phyloP scores from a whole-genome alignment of 1,140 invertebrate genomes.

The Hormaphis cornu region DNA sequence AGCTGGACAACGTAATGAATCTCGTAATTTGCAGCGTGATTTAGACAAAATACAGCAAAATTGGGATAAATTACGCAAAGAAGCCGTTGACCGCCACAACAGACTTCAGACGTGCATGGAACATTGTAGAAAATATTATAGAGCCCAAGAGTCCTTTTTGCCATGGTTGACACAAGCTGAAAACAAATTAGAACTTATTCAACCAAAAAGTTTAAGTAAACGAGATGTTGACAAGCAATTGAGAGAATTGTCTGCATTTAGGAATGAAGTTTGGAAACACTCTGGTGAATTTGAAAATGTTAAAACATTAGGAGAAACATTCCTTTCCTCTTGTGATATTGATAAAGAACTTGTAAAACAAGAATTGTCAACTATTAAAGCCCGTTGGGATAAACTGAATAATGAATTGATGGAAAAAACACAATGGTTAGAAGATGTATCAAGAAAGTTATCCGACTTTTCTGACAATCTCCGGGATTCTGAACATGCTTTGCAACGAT shows the following conservation, averaged over 20 bases:
- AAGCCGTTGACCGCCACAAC: slow-evolving; percentile 72
- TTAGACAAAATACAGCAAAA: slow-evolving; percentile 76
- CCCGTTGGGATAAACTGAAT: slow-evolving; percentile 82
- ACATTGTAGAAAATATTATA: slow-evolving; percentile 83
- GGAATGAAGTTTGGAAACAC: slow-evolving; percentile 85
- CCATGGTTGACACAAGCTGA: slow-evolving; percentile 82
- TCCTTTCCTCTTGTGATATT: slow-evolving; percentile 73
- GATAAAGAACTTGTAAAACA: slow-evolving; percentile 82
- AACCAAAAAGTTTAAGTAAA: slow-evolving; percentile 69
- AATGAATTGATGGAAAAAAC: slow-evolving; percentile 56
- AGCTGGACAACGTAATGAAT: slow-evolving; percentile 45
- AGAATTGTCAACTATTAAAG: slow-evolving; percentile 67
- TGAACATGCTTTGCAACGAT: slow-evolving; percentile 68
- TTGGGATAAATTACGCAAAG: slow-evolving; percentile 82
- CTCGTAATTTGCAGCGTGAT: slow-evolving; percentile 52
- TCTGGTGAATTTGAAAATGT: slow-evolving; percentile 87
- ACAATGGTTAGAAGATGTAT: slow-evolving; percentile 73
- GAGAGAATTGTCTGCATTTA: slow-evolving; percentile 77
- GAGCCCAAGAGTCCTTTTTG: slow-evolving; percentile 70
- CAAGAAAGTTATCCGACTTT: slow-evolving; percentile 71
- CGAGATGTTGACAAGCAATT: slow-evolving; percentile 80
- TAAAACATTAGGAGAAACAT: slow-evolving; percentile 71
- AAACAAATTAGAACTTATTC: slow-evolving; percentile 69
- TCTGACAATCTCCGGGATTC: slow-evolving; percentile 74
- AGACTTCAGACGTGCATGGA: slow-evolving; percentile 80